These are phyloP conservation scores for Gadopsis bispinosus DNA, from an alignment of 2,797 vertebrate genomes.

Conservation along the genomic window DNA sequence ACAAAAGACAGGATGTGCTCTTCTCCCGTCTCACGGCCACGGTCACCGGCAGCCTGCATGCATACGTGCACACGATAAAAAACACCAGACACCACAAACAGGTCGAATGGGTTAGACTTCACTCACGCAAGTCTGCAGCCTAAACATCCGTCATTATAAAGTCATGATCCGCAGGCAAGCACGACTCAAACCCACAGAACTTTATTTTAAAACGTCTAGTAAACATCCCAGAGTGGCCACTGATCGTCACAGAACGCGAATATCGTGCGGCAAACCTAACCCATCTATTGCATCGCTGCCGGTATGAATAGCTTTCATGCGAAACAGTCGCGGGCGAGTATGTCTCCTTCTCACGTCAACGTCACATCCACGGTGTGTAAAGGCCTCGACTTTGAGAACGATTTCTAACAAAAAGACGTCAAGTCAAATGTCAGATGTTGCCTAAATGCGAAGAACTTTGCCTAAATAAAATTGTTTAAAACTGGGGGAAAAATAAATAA, in stretches of 20 bases:
- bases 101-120: background rate
- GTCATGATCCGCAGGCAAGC: slow-evolving; percentile 18
- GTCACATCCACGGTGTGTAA: too few species aligned
- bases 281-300: too few species aligned
- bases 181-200: slow-evolving; percentile 28
- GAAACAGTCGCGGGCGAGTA: too few species aligned
- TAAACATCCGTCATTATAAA: slow-evolving; percentile 16
- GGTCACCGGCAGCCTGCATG: slow-evolving; percentile 11
- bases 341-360: too few species aligned
- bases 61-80: slow-evolving; percentile 29
- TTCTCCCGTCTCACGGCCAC: slow-evolving; percentile 31
- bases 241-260: background rate
- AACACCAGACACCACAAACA: background rate
- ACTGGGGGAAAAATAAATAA: background rate
- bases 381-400: background rate
- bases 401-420: background rate
- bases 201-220: slow-evolving; percentile 19
- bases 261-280: too few species aligned
- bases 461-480: background rate
- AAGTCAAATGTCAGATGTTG: background rate
- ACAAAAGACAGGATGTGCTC: slow-evolving; percentile 53
- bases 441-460: background rate
- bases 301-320: too few species aligned
- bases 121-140: slow-evolving; percentile 2
- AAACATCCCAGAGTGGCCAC: background rate